Percentiles rank a stretch among this genome's conserved stretches.
Evolutionary conservation across 1,140 invertebrate species (phyloP).

Genomic region (Drosophila watanabei): DNA sequence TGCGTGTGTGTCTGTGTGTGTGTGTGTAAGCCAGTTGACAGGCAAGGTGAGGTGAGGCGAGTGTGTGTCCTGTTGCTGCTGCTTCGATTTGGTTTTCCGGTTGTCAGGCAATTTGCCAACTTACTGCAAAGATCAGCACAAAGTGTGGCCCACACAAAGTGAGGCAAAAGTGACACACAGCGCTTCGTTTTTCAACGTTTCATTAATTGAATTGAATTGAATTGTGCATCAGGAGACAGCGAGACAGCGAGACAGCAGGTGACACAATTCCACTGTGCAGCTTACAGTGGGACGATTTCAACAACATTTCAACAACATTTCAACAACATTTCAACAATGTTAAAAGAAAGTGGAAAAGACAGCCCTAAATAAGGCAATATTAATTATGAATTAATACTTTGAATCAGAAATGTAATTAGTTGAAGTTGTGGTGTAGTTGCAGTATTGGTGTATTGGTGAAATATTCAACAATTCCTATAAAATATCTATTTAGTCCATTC

Average conservation of each 20-base stretch:
- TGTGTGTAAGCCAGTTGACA: conserved; percentile 72
- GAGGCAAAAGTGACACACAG: conserved; percentile 31
- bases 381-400: background rate
- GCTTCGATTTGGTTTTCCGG: conserved; percentile 67
- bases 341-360: background rate
- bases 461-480: background rate
- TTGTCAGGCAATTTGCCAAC: conserved; percentile 81
- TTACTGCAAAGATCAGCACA: conserved; percentile 82
- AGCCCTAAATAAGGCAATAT: background rate
- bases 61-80: conserved; percentile 25
- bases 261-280: conserved; percentile 49
- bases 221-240: conserved; percentile 19
- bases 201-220: conserved; percentile 83
- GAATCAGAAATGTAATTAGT: background rate
- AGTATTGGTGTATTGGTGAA: background rate
- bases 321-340: background rate
- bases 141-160: conserved; percentile 56
- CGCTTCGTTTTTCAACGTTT: conserved; percentile 67
- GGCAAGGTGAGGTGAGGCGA: conserved; percentile 10
- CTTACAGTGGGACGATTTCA: background rate
- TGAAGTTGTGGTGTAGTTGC: background rate
- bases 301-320: background rate
- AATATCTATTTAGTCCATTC: background rate
- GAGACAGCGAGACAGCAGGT: conserved; percentile 9
- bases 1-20: conserved; percentile 48